Evolutionary conservation across 2,113 vertebrate genomes (phyloP).

Genomic region (Lagopus leucura): DNA sequence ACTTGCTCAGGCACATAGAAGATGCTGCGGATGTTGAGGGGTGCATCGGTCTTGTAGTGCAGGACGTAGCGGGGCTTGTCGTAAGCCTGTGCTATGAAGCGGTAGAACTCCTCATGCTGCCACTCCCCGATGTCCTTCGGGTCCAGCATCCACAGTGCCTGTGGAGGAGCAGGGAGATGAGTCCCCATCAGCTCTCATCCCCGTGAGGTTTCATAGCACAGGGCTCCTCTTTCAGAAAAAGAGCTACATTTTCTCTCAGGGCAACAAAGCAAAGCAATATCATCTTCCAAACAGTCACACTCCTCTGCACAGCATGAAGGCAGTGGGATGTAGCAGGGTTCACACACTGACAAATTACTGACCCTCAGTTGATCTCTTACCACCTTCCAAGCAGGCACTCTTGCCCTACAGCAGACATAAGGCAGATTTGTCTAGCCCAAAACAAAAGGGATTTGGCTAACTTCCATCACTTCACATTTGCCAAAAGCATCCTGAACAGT

Average conservation of each 20-base stretch:
- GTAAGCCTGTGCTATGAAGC: constrained; percentile 86
- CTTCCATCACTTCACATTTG: neutral
- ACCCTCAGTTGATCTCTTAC: fast-evolving
- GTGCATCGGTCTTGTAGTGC: constrained; percentile 92
- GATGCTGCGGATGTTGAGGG: constrained; percentile 95
- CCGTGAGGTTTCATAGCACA: neutral
- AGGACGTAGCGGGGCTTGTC: constrained; percentile 93
- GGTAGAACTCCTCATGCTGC: constrained; percentile 97
- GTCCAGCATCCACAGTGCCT: constrained; percentile 98
- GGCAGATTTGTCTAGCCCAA: neutral
- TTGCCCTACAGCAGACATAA: neutral
- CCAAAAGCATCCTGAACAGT: neutral
- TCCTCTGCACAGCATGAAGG: neutral
- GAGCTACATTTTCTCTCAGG: neutral
- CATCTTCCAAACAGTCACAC: neutral
- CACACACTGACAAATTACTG: neutral
- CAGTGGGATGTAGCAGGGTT: neutral
- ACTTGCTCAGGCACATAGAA: constrained; percentile 94
- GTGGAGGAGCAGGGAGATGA: neutral
- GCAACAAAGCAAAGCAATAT: fast-evolving
- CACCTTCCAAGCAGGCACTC: neutral
- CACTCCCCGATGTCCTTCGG: constrained; percentile 89
- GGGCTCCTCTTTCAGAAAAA: neutral
- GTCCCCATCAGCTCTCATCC: neutral
- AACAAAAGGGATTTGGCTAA: neutral